Evolutionary conservation across 2,888 invertebrate species (phyloP).

Genomic region (Sabellastarte sp.): DNA sequence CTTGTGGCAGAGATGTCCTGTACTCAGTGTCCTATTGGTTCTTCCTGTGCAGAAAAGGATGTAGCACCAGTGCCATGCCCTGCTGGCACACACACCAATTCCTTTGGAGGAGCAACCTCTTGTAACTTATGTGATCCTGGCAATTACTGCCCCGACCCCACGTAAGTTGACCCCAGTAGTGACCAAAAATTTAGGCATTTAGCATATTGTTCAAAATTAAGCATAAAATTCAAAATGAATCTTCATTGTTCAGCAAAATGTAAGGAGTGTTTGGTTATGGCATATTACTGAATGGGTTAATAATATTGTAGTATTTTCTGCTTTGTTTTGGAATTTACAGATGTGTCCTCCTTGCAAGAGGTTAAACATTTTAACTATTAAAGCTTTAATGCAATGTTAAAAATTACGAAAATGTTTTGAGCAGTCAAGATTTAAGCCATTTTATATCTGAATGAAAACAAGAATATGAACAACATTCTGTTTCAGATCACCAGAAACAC

Average conservation of each 20-base stretch:
- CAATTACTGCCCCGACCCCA: constrained; percentile 31
- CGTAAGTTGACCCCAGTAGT: too few relatives aligned
- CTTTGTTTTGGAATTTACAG: too few relatives aligned
- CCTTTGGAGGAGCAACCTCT: constrained; percentile 23
- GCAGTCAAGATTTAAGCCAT: not conserved
- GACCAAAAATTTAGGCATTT: too few relatives aligned
- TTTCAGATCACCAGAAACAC: too few relatives aligned
- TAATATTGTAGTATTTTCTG: too few relatives aligned
- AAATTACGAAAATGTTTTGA: constrained; percentile 4
- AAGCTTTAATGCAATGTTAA: not conserved
- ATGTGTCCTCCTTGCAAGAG: too few relatives aligned
- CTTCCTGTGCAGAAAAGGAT: constrained; percentile 36
- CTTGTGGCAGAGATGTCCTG: constrained; percentile 37
- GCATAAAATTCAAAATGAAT: too few relatives aligned
- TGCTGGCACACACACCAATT: constrained; percentile 41
- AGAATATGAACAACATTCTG: constrained; percentile 1
- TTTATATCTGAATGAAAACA: not conserved
- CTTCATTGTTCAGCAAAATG: too few relatives aligned
- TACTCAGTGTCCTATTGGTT: constrained; percentile 39
- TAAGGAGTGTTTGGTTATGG: too few relatives aligned
- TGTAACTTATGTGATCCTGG: constrained; percentile 42
- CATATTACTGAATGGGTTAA: too few relatives aligned
- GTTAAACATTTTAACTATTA: too few relatives aligned
- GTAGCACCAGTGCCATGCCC: constrained; percentile 35
- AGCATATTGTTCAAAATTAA: too few relatives aligned